A percentile compares a stretch with the other conserved stretches of the same genome.
phyloP scores from a whole-genome alignment of 2,888 invertebrate species.

The Hemicrepidius hirtus region DNA sequence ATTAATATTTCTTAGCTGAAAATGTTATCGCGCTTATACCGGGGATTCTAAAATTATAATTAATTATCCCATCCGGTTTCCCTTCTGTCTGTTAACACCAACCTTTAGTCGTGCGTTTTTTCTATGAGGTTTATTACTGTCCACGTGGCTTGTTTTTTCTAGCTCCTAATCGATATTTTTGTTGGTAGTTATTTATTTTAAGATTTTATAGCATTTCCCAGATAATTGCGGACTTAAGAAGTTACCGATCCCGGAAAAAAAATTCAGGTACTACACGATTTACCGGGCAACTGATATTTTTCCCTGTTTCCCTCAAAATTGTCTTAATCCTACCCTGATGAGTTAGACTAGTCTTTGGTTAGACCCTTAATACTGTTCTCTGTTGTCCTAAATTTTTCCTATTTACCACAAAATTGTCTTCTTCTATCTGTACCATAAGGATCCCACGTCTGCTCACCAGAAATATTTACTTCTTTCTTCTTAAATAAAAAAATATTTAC shows the following conservation, averaged over 20 bases:
- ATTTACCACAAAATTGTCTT: too few relatives aligned
- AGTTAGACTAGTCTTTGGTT: too few relatives aligned
- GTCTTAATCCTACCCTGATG: too few relatives aligned
- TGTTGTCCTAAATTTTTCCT: too few relatives aligned
- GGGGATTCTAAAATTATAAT: conserved; percentile 38
- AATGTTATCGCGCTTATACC: conserved; percentile 26
- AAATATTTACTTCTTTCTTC: too few relatives aligned
- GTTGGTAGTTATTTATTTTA: not conserved
- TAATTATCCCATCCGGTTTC: conserved; percentile 24
- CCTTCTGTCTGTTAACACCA: conserved; percentile 17
- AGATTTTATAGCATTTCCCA: conserved; percentile 1
- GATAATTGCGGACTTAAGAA: not conserved
- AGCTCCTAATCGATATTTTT: conserved; percentile 5
- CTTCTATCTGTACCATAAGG: too few relatives aligned
- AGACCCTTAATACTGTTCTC: too few relatives aligned
- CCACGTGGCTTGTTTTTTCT: not conserved
- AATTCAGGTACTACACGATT: too few relatives aligned
- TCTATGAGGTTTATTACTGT: conserved; percentile 12
- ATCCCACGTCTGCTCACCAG: too few relatives aligned
- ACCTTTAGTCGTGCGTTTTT: conserved; percentile 12
- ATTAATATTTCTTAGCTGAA: conserved; percentile 39
- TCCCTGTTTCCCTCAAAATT: too few relatives aligned
- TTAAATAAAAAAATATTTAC: too few relatives aligned
- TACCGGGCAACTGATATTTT: too few relatives aligned
- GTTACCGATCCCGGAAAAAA: not conserved